Evolutionary conservation across 1,140 invertebrate genomes (phyloP).

Genomic region (Bombus breviceps): DNA sequence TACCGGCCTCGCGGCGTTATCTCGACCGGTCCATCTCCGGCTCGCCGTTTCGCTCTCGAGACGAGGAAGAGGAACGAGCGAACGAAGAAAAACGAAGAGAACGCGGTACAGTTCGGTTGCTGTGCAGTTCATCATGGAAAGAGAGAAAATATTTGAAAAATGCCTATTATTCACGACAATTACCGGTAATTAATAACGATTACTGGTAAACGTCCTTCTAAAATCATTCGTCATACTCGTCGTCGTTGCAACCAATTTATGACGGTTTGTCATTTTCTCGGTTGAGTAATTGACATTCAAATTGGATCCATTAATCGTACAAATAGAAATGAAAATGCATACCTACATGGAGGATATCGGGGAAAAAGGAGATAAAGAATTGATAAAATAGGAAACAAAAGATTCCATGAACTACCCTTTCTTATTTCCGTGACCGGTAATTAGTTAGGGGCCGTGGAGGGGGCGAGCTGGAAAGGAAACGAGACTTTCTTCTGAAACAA

Average conservation of each 20-base stretch:
- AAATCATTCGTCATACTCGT: slow-evolving; percentile 39
- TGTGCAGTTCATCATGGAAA: slow-evolving; percentile 37
- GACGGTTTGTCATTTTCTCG: too few species aligned
- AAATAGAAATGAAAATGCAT: neutral
- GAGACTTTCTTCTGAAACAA: neutral
- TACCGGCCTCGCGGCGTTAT: slow-evolving; percentile 77
- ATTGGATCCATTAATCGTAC: neutral
- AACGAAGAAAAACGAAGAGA: slow-evolving; percentile 21
- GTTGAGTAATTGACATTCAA: neutral
- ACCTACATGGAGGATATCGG: too few species aligned
- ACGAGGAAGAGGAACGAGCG: slow-evolving; percentile 39
- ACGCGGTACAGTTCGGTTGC: slow-evolving; percentile 30
- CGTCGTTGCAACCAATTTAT: too few species aligned
- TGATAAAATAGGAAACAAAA: neutral
- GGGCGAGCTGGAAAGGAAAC: neutral
- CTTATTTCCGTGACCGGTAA: slow-evolving; percentile 38
- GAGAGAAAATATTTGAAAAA: slow-evolving; percentile 21
- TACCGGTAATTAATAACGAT: slow-evolving; percentile 51
- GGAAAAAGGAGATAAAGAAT: too few species aligned
- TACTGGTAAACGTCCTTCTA: slow-evolving; percentile 26
- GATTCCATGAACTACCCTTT: neutral
- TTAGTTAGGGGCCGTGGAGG: neutral
- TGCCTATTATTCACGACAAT: slow-evolving; percentile 28
- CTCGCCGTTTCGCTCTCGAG: slow-evolving; percentile 17
- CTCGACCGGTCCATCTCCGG: slow-evolving; percentile 77